Percentiles rank a stretch among this genome's conserved stretches.
Evolutionary conservation across 64 coral and sea anemone genomes (phyloP).

Genomic region (Stichodactyla helianthus): DNA sequence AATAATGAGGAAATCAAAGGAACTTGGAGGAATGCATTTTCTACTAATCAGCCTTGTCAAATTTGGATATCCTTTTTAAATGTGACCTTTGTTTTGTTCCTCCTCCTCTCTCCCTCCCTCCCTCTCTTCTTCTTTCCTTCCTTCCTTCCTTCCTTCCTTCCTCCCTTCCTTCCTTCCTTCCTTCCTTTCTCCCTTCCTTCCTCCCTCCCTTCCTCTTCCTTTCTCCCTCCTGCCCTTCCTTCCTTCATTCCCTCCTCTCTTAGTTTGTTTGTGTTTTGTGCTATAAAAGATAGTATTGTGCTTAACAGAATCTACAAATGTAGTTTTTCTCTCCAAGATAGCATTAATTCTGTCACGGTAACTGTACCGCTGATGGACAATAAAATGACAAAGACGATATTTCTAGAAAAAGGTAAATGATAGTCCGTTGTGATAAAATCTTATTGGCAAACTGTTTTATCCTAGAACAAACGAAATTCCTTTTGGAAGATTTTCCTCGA

Average conservation of each 20-base stretch:
- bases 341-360: neutral
- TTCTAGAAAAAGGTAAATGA: neutral
- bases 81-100: neutral
- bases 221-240: too few relatives aligned
- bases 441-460: too few relatives aligned
- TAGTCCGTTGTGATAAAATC: too few relatives aligned
- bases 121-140: too few relatives aligned
- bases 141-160: too few relatives aligned
- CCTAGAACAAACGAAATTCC: too few relatives aligned
- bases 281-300: neutral
- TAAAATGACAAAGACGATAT: neutral
- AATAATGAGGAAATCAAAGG: neutral
- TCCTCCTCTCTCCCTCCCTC: neutral
- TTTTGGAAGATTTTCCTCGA: too few relatives aligned
- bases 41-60: slow-evolving; percentile 3
- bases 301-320: neutral
- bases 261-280: neutral
- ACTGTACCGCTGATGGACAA: neutral
- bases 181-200: too few relatives aligned
- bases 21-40: slow-evolving; percentile 23
- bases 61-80: slow-evolving; percentile 71
- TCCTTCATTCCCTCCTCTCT: too few relatives aligned
- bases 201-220: too few relatives aligned
- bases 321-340: neutral
- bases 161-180: too few relatives aligned